Conservation (phyloP, 1,140 invertebrate genomes). For the Acromyrmex charruanus region DNA sequence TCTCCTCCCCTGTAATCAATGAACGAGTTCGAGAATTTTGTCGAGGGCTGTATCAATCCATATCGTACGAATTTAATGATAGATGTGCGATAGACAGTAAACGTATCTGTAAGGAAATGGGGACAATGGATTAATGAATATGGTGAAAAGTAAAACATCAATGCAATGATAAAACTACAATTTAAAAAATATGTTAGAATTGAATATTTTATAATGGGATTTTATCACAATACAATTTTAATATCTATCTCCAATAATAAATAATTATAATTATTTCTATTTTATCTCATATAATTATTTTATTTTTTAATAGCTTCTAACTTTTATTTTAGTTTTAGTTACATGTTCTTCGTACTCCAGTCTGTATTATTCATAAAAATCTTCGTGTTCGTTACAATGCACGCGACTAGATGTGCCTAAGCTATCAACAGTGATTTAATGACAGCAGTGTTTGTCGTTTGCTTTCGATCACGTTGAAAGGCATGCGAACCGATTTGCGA, state of each 20-base stretch:
- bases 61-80: slow-evolving; percentile 5
- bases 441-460: slow-evolving; percentile 59
- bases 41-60: not conserved
- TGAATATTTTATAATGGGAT: no score
- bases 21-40: slow-evolving; percentile 42
- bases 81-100: not conserved
- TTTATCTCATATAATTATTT: not conserved
- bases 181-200: not conserved
- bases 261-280: no score
- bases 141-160: not conserved
- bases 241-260: no score
- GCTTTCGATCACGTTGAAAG: slow-evolving; percentile 58
- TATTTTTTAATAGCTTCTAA: not conserved
- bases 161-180: not conserved
- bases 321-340: not conserved
- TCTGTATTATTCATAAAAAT: slow-evolving; percentile 5
- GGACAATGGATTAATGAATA: not conserved
- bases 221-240: not conserved
- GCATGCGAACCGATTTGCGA: slow-evolving; percentile 54
- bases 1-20: not conserved
- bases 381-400: not conserved
- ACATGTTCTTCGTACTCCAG: not conserved
- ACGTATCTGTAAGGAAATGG: not conserved
- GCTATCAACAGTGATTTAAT: slow-evolving; percentile 55
- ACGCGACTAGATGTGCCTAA: not conserved